Evolutionary conservation across 2,797 vertebrate species (phyloP).

Genomic region (Amniataba percoides): DNA sequence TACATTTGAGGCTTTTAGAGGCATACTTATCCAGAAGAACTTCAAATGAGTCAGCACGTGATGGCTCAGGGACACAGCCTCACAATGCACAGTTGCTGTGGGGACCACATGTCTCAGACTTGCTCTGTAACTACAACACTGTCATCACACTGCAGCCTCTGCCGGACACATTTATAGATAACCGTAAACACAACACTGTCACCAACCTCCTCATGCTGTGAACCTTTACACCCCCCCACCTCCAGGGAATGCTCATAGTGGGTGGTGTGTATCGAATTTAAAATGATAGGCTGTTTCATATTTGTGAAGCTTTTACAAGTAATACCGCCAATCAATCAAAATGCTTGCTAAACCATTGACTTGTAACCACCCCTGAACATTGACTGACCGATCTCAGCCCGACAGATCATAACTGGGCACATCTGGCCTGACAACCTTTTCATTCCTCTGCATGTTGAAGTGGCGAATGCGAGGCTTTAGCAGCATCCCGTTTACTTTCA

Average conservation of each 20-base stretch:
- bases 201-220: background rate
- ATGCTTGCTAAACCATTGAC: too few species aligned
- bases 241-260: background rate
- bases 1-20: slow-evolving; percentile 69
- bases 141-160: slow-evolving; percentile 3
- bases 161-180: slow-evolving; percentile 45
- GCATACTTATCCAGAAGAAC: slow-evolving; percentile 33
- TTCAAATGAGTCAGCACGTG: slow-evolving; percentile 39
- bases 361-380: background rate
- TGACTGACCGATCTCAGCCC: background rate
- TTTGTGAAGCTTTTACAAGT: background rate
- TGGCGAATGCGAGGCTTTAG: background rate
- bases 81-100: slow-evolving; percentile 45
- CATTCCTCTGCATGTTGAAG: too few species aligned
- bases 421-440: background rate
- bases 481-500: too few species aligned
- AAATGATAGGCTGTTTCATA: background rate
- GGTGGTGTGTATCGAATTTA: background rate
- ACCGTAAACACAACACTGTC: slow-evolving; percentile 21
- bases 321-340: background rate
- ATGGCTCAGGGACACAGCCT: slow-evolving; percentile 24
- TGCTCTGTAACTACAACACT: slow-evolving; percentile 60
- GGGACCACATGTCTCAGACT: slow-evolving; percentile 47
- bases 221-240: background rate
- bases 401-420: background rate